Base-by-base conservation (phyloP, 1,140 invertebrate genomes). In the Muscidifurax raptorellus region DNA sequence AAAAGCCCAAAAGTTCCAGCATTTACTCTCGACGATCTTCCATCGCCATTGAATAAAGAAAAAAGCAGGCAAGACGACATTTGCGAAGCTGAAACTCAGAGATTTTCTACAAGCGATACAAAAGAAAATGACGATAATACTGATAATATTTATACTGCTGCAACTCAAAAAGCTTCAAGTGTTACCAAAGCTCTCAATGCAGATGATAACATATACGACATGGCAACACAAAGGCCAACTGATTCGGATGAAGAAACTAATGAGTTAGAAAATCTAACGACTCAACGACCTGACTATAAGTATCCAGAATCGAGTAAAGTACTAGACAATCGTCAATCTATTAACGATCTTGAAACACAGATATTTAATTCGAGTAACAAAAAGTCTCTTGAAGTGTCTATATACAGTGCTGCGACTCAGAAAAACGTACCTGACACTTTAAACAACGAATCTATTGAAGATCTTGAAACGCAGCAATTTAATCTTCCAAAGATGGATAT, bases 71-170 rank as follows among this genome's bases (percentile, higher is more conserved):
- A 69, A 13, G n/a, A 32, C 18, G 18, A 83, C 28, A 89, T 88
- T 66, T 80, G 71, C n/a, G 85, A 89, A 59, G 22, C 69, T 25
- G 80, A 84, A 25, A 88, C 85, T 32, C 85, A 87, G 79, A 59
- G n/a, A 44, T 74, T 40, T 44, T 44, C 12, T 79, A 18, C 12
- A 28, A 77, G n/a, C 36, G 5, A 27, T 9, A 5, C 30, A 44
- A 83, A 47, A n/a, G 40, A 77, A 30, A 36, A 74, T 71, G 9
- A 28, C 12, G 52, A 80, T 44, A 47, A 81, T 69, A 82, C 2
- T n/a, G 52, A 77, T 36, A 71, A 32, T 74, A 82, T 74, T 25
- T 74, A 27, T 12, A 30, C 32, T 13, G 30, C n/a, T 44, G 44
- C 32, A 77, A 81, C 69, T 47, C 40, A 81, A 52, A 80, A 79